Percentiles rank a stretch among this genome's conserved stretches.
These are phyloP conservation scores for Corythornis madagascariensis DNA, from an alignment of 2,113 vertebrate species.

Conservation along the genomic window DNA sequence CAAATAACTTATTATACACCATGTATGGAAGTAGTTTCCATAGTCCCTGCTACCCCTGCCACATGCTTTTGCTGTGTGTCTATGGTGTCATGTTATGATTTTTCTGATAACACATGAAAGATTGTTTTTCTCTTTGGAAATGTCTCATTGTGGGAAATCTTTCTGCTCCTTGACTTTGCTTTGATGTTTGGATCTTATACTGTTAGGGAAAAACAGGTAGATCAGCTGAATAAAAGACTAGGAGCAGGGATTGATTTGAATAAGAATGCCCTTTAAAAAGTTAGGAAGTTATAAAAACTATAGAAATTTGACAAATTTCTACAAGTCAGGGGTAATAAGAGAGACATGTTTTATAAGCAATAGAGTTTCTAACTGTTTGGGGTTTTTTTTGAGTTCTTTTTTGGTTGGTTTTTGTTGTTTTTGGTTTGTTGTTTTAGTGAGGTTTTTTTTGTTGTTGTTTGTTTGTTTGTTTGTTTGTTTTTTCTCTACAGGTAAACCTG, in stretches of 20 bases:
- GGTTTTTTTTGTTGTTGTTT: too few relatives aligned
- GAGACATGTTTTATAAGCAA: neutral
- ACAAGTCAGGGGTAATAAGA: neutral
- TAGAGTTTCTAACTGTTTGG: neutral
- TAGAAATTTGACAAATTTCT: neutral
- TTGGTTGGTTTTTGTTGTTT: too few relatives aligned
- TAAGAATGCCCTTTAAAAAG: neutral
- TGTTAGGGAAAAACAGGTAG: neutral
- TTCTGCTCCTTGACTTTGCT: neutral
- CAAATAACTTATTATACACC: neutral
- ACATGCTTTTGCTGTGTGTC: neutral
- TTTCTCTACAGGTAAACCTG: neutral
- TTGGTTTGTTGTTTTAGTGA: too few relatives aligned
- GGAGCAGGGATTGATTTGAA: neutral
- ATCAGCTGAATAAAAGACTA: neutral
- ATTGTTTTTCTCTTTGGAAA: neutral
- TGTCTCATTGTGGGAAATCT: neutral
- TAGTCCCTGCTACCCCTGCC: too few relatives aligned
- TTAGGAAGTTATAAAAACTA: neutral
- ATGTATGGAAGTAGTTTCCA: neutral
- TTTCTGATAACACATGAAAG: neutral
- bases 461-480: neutral
- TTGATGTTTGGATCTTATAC: neutral
- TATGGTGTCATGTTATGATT: neutral
- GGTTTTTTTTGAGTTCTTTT: too few relatives aligned